Evolutionary conservation across 2,888 invertebrate genomes (phyloP).

Genomic region (Crematogaster levior): DNA sequence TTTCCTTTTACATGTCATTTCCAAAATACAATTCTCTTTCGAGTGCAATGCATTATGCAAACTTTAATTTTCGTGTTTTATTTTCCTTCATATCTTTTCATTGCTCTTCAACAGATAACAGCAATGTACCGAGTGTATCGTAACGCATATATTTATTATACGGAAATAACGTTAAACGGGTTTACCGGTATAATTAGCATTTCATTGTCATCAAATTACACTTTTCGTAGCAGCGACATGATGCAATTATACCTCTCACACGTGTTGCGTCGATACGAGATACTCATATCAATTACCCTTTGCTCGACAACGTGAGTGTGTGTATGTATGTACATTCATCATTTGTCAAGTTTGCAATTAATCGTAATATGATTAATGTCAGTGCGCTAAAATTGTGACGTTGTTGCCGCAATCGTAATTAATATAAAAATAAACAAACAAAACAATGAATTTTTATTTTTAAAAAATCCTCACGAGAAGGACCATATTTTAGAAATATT

Average conservation of each 20-base stretch:
- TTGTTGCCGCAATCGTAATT: background rate
- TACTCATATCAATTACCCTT: slow-evolving; percentile 44
- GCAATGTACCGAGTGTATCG: slow-evolving; percentile 3
- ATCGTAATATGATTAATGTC: slow-evolving; percentile 41
- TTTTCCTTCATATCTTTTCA: slow-evolving; percentile 17
- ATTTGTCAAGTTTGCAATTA: slow-evolving; percentile 44
- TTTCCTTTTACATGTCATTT: background rate
- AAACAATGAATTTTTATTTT: background rate
- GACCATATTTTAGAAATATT: background rate
- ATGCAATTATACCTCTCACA: slow-evolving; percentile 28
- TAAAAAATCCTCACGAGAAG: background rate
- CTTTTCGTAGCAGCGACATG: slow-evolving; percentile 8
- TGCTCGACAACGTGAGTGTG: background rate
- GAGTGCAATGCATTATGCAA: slow-evolving; percentile 12
- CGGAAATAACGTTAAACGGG: slow-evolving; percentile 28
- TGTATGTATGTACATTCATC: slow-evolving; percentile 13
- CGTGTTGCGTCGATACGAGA: slow-evolving; percentile 34
- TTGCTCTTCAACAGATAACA: slow-evolving; percentile 10
- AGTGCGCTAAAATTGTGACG: background rate
- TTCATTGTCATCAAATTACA: slow-evolving; percentile 47
- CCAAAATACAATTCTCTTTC: background rate
- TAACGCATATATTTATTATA: slow-evolving; percentile 32
- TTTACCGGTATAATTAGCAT: slow-evolving; percentile 41
- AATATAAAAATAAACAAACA: background rate
- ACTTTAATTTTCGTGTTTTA: slow-evolving; percentile 12